Percentiles rank a stretch among this genome's conserved stretches.
Conservation (phyloP, 2,888 invertebrate species). For the Acanthococcus lagerstroemiae region DNA sequence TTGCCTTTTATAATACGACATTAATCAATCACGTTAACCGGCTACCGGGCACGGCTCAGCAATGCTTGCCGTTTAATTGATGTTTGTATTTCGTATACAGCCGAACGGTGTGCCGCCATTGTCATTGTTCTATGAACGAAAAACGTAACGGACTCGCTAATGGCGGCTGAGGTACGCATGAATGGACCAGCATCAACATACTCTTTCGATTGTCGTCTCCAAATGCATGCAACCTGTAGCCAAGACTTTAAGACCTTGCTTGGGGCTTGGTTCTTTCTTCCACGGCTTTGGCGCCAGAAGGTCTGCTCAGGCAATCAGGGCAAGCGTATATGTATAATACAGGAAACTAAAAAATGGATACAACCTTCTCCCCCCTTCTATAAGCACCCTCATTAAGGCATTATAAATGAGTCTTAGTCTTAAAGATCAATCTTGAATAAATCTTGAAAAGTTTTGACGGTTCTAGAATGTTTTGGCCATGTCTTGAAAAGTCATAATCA, state of each 20-base stretch:
- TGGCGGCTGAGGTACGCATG: not conserved
- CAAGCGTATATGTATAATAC: no score
- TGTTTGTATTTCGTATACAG: not conserved
- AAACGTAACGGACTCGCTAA: not conserved
- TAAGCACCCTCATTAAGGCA: no score
- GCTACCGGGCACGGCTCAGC: not conserved
- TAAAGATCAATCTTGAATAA: no score
- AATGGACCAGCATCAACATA: not conserved
- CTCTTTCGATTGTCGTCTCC: no score
- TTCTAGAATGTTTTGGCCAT: no score
- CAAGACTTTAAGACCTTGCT: not conserved
- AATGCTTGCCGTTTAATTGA: not conserved
- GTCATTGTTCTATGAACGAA: not conserved
- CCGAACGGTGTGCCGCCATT: not conserved
- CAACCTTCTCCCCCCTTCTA: no score
- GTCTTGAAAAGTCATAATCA: no score
- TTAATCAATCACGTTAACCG: not conserved
- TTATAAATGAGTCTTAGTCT: no score
- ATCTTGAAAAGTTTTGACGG: no score
- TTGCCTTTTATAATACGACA: slow-evolving; percentile 8
- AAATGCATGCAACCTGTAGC: no score
- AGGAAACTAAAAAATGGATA: no score
- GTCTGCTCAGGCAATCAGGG: no score
- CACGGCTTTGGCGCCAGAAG: not conserved
- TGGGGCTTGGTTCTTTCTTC: not conserved